Conservation (phyloP, 2,797 vertebrate species). For the Ceryle rudis region DNA sequence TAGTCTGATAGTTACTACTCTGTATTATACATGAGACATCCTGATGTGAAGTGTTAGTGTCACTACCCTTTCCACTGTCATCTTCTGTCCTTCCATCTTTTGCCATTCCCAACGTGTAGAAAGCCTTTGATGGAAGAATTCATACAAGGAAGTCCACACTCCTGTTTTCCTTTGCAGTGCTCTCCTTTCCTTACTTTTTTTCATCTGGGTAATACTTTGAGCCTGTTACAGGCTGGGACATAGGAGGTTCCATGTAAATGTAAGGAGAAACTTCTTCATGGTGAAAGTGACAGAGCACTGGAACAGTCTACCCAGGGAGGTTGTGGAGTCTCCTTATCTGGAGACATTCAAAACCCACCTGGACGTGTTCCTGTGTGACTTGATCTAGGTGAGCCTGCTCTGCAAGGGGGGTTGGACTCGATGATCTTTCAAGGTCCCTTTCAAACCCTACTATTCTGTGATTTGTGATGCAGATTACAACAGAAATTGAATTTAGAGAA, state of each 20-base stretch:
- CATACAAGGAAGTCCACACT: background rate
- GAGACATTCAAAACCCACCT: too few species aligned
- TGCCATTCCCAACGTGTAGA: background rate
- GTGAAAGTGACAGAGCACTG: too few species aligned
- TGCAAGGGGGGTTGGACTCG: too few species aligned
- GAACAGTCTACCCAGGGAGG: too few species aligned
- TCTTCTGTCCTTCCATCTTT: background rate
- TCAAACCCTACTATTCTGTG: too few species aligned
- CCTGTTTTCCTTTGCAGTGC: background rate
- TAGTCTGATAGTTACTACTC: background rate
- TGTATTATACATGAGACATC: background rate
- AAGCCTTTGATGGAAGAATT: background rate
- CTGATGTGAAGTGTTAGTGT: background rate
- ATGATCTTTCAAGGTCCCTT: too few species aligned
- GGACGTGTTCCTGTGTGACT: too few species aligned
- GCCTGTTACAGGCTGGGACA: background rate
- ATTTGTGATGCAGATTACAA: background rate
- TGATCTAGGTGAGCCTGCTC: too few species aligned
- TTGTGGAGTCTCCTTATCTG: too few species aligned
- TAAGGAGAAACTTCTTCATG: too few species aligned
- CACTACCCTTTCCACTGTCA: background rate
- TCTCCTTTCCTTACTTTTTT: background rate
- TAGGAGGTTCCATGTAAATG: too few species aligned
- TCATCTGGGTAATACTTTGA: background rate
- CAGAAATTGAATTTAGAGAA: background rate